A percentile compares a stretch with the other conserved stretches of the same genome.
Evolutionary conservation across 2,888 invertebrate species (phyloP).

Genomic region (Drosophila mettleri): DNA sequence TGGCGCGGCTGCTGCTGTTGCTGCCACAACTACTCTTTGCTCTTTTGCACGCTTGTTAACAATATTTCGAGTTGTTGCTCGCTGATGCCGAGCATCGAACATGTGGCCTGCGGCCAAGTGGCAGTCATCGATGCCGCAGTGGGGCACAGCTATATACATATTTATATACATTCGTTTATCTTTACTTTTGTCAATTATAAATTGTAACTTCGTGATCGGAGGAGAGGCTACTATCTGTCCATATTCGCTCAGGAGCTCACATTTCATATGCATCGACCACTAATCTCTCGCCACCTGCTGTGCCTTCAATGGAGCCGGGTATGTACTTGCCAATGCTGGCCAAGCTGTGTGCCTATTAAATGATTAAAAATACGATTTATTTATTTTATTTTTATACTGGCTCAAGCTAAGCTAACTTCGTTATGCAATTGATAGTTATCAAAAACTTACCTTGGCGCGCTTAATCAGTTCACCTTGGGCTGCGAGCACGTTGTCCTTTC

Average conservation of each 20-base stretch:
- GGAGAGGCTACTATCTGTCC: background rate
- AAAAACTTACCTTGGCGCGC: slow-evolving; percentile 92
- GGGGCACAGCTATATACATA: slow-evolving; percentile 32
- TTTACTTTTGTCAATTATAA: slow-evolving; percentile 6
- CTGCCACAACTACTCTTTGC: slow-evolving; percentile 38
- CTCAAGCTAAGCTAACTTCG: background rate
- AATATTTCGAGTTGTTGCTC: slow-evolving; percentile 70
- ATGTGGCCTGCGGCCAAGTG: slow-evolving; percentile 69
- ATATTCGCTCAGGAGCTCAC: slow-evolving; percentile 2
- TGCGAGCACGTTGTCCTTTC: slow-evolving; percentile 92
- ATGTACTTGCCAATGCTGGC: slow-evolving; percentile 92
- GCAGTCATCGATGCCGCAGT: slow-evolving; percentile 38
- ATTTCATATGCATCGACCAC: slow-evolving; percentile 29
- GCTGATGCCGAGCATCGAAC: slow-evolving; percentile 43
- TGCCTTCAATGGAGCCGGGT: slow-evolving; percentile 87
- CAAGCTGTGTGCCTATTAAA: slow-evolving; percentile 90
- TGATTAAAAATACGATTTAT: no score
- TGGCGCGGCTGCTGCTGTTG: slow-evolving; percentile 17
- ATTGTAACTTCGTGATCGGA: slow-evolving; percentile 7
- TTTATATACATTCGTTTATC: background rate
- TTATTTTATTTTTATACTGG: background rate
- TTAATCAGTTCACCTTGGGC: slow-evolving; percentile 95
- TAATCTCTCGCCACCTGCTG: slow-evolving; percentile 52
- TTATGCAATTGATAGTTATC: background rate
- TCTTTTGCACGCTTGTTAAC: slow-evolving; percentile 76